Conservation (phyloP, 2,888 invertebrate genomes). For the Ferrisia virgata region DNA sequence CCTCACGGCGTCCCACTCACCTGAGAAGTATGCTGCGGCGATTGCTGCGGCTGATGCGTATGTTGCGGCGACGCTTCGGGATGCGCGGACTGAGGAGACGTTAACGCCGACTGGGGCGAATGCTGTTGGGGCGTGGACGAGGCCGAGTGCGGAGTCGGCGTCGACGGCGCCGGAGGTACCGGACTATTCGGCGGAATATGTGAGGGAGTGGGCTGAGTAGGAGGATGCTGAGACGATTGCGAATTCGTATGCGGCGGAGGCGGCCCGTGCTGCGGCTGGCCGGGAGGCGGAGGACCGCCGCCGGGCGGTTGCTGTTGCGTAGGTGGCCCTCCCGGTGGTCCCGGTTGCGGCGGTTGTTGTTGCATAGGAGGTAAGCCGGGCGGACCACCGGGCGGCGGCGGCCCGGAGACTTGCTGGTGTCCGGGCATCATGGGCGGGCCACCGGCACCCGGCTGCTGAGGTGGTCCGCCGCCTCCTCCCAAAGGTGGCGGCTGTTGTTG, state of each 20-base stretch:
- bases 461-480: too few species aligned
- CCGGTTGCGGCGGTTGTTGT: not conserved
- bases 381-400: not conserved
- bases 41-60: conserved; percentile 46
- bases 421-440: not conserved
- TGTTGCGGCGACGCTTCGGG: conserved; percentile 40
- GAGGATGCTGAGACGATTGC: conserved; percentile 37
- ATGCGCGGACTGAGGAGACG: conserved; percentile 40
- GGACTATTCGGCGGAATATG: conserved; percentile 45
- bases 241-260: conserved; percentile 42
- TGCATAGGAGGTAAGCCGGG: not conserved
- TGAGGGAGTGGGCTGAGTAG: conserved; percentile 37
- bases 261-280: not conserved
- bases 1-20: not conserved
- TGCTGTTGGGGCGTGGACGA: conserved; percentile 48
- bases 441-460: conserved; percentile 38
- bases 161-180: conserved; percentile 46
- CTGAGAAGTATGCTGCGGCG: conserved; percentile 46
- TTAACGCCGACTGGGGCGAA: conserved; percentile 47
- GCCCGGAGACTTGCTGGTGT: conserved; percentile 41
- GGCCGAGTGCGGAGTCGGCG: conserved; percentile 48
- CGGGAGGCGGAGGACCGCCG: conserved; percentile 5
- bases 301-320: conserved; percentile 22
- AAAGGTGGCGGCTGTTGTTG: conserved; percentile 33
- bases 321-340: not conserved